Evolutionary conservation across 1,140 invertebrate species (phyloP), one percentile per base, ranked within the genome.

Genomic region (Conus betulinus): DNA sequence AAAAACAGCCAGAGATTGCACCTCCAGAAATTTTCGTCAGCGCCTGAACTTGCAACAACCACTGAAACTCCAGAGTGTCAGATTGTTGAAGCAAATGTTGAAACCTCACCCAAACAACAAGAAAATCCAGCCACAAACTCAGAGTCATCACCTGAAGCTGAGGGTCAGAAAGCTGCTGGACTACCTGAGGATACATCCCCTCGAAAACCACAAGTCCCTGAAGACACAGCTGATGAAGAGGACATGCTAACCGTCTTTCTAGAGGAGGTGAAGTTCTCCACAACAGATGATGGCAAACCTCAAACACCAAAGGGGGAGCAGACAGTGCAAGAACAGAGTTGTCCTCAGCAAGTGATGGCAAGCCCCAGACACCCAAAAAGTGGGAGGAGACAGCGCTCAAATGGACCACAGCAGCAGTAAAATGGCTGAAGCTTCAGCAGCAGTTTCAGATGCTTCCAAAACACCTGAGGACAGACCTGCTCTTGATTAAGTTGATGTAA

Each of bases 181-280:
- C 11, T n/a, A 10, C 11, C n/a, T 7, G 76, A 13, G 10, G 25
- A 27, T 7, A 51, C 76, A 15, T 5, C 25, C 27, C 76, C 25
- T 15, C 10, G 25, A 2, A 10, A 39, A 39, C 17, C 25, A 78
- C 6, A 39, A 17, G 76, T 27, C 76, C 10, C 76, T 78, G 76
- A 39, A 78, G 76, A 78, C 10, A 78, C 76, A 51, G 76, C 8
- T 13, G 20, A 78, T 4, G 76, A 27, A 78, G 76, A 78, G 39
- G 76, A 78, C 76, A 78, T 78, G 5, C 17, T 27, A 1, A 78
- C 76, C 25, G 76, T 78, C 25, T 78, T 78, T 51, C 39, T 78
- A 51, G 76, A 78, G 76, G 76, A 78, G 25, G 76, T 78, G 25
- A 78, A 78, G 76, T 78, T 78, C 76, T 78, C 76, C 76, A 78